Base-by-base conservation (phyloP, 2,113 vertebrate genomes). In the Macquaria ambigua region DNA sequence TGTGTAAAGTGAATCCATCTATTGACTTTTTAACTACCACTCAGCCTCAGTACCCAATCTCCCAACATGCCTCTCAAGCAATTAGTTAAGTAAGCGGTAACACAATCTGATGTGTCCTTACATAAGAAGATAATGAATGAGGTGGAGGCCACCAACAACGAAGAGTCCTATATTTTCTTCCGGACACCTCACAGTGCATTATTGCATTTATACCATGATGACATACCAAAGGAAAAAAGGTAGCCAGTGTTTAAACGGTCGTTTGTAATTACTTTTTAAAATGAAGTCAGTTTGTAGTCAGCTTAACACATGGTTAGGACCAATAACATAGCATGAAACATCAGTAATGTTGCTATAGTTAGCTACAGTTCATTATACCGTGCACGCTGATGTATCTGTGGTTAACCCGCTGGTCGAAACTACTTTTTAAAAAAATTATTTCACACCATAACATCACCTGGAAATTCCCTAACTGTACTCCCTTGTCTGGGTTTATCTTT, bases 11-110 rank as follows among this genome's bases (percentile, higher is more conserved):
- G 28, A 59, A 73, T 81, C 46, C 28, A 66, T 74, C 0, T 66
- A 81, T 81, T 67, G 77, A 56, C 7, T 59, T 78, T 80, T 59
- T 12, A 43, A 12, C 23, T 20, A 4, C 8, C 58, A 25, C n/a
- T 20, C 12, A 15, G 18, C 48, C 48, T 48, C 43, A 21, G 37
- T 0, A 12, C 3, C 25, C 20, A 20, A 56, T 64, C 20, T 64
- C 58, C 6, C 59, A 43, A 21, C 52, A 61, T 53, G 61, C 7
- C 67, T 50, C 56, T 39, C 3, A 25, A 28, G 10, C 6, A 75
- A 52, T 59, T 41, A 41, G 23, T 23, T 14, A 52, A 83, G 3
- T 34, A 0, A 52, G 56, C 1, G 3, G 50, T 14, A 3, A 66
- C 14, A 34, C 25, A n/a, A 15, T 18, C 20, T 12, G 12, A 43